These are phyloP conservation scores for Eulithis prunata DNA, from an alignment of 2,888 invertebrate species.

Conservation along the genomic window DNA sequence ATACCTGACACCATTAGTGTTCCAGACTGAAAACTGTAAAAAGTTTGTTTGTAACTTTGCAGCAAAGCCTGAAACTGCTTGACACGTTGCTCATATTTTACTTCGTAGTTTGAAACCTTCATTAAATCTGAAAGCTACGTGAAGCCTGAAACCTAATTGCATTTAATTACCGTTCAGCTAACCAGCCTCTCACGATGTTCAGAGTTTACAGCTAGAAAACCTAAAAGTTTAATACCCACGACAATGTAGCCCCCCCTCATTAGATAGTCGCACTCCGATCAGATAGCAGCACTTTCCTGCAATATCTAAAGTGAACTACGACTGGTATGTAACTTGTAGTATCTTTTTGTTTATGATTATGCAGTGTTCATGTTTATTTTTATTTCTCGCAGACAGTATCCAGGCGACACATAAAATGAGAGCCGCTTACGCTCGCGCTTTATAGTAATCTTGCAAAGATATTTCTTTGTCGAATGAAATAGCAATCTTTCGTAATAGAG, in stretches of 20 bases:
- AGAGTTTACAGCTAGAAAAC: slow-evolving; percentile 3
- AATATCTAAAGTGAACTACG: slow-evolving; percentile 18
- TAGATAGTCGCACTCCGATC: slow-evolving; percentile 24
- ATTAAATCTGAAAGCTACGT: not conserved
- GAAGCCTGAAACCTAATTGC: slow-evolving; percentile 3
- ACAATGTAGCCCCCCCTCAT: slow-evolving; percentile 23
- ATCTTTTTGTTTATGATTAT: slow-evolving; percentile 20
- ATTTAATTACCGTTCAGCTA: slow-evolving; percentile 17
- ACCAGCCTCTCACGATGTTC: slow-evolving; percentile 12
- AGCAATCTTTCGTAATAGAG: no score
- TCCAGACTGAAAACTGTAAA: no score
- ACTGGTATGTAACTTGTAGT: slow-evolving; percentile 5
- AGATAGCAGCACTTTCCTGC: slow-evolving; percentile 22
- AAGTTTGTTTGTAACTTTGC: no score
- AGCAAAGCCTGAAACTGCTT: no score
- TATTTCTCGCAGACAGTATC: not conserved
- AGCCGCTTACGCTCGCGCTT: not conserved
- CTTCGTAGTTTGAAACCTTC: no score
- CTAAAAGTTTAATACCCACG: slow-evolving; percentile 14
- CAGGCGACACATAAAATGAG: not conserved
- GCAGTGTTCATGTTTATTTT: slow-evolving; percentile 10
- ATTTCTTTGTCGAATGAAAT: no score
- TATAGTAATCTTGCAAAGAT: not conserved
- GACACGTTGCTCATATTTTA: no score
- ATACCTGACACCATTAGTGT: no score